Evolutionary conservation across 2,113 vertebrate species (phyloP).

Genomic region (Martes martes): DNA sequence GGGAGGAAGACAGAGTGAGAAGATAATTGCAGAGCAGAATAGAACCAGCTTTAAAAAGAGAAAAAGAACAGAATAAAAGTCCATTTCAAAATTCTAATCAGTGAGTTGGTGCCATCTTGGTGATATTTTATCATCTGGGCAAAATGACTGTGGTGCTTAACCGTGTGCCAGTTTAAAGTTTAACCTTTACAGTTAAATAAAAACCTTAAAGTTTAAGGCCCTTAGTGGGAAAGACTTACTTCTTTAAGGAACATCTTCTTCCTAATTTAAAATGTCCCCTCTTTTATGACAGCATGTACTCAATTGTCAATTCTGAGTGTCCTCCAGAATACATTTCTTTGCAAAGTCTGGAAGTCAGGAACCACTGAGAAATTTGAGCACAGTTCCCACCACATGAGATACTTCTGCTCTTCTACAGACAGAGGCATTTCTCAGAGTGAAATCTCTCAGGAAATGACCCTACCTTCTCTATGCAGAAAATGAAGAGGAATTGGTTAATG

Average conservation of each 20-base stretch:
- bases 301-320: not conserved
- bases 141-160: not conserved
- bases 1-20: not conserved
- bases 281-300: not conserved
- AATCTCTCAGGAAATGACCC: not conserved
- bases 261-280: not conserved
- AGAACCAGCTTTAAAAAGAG: not conserved
- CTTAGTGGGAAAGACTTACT: not conserved
- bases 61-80: not conserved
- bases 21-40: not conserved
- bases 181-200: not conserved
- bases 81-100: not conserved
- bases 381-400: not conserved
- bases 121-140: not conserved
- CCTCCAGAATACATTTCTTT: not conserved
- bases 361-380: not conserved
- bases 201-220: not conserved
- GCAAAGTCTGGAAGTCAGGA: not conserved
- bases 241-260: not conserved
- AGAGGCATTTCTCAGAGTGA: not conserved
- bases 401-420: not conserved
- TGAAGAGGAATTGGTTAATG: not conserved
- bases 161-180: not conserved
- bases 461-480: not conserved
- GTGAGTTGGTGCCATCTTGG: not conserved